These are phyloP conservation scores for Aplysina aerophoba DNA, from an alignment of 37 sponge, comb jelly and placozoan species.

Conservation along the genomic window DNA sequence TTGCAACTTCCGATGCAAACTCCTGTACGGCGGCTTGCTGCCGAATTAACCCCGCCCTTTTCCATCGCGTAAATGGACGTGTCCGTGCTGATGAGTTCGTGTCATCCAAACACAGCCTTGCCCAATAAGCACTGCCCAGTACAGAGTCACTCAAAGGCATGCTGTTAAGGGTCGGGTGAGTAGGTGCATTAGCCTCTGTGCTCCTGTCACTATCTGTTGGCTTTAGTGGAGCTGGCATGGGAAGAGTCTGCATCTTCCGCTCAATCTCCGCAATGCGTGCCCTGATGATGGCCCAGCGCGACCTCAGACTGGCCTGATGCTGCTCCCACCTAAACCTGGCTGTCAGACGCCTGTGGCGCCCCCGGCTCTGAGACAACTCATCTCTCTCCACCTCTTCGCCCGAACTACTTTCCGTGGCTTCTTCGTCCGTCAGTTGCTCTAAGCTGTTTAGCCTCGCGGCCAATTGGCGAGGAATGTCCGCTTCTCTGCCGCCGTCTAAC, in stretches of 20 bases:
- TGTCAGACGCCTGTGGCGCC: slow-evolving; percentile 8
- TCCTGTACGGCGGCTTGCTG: not conserved
- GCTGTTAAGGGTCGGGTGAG: not conserved
- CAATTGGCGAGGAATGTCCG: slow-evolving; percentile 15
- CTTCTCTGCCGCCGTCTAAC: not conserved
- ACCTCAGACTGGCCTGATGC: slow-evolving; percentile 8
- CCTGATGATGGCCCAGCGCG: slow-evolving; percentile 19
- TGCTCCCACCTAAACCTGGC: slow-evolving; percentile 24
- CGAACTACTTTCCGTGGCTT: slow-evolving; percentile 31
- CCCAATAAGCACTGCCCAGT: not conserved
- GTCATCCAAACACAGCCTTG: not conserved
- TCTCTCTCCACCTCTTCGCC: slow-evolving; percentile 32
- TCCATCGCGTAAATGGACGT: not conserved
- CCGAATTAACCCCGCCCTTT: too few species aligned
- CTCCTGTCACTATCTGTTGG: not conserved
- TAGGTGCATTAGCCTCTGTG: not conserved
- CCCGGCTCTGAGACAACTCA: not conserved
- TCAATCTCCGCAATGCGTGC: slow-evolving; percentile 5
- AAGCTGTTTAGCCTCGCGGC: slow-evolving; percentile 4
- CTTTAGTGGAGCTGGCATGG: not conserved
- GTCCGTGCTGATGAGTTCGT: not conserved
- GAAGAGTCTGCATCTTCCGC: not conserved
- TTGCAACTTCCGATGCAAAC: not conserved
- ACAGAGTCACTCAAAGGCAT: not conserved
- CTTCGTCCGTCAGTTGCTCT: slow-evolving; percentile 22